Evolutionary conservation across 2,113 vertebrate genomes (phyloP).

Genomic region (Pagrus major): DNA sequence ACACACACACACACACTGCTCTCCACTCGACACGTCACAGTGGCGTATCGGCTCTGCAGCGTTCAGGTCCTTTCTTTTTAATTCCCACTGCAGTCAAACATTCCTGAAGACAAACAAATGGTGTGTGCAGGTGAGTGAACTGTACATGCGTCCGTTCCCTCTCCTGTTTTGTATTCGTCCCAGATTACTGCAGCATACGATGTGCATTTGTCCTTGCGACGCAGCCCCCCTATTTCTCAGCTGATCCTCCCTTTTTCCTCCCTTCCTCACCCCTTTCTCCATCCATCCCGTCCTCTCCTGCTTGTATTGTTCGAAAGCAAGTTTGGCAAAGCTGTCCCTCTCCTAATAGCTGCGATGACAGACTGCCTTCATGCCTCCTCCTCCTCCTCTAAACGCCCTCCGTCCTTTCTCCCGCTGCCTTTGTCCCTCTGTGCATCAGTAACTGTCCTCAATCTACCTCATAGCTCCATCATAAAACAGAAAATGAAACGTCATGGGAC

Average conservation of each 20-base stretch:
- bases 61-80: conserved; percentile 50
- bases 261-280: conserved; percentile 11
- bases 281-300: conserved; percentile 39
- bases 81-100: conserved; percentile 61
- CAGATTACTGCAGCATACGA: conserved; percentile 71
- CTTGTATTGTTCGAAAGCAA: conserved; percentile 34
- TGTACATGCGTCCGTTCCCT: conserved; percentile 42
- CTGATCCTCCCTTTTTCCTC: conserved; percentile 17
- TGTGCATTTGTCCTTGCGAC: conserved; percentile 74
- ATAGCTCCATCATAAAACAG: conserved; percentile 38
- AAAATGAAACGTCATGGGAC: conserved; percentile 36
- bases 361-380: conserved; percentile 21
- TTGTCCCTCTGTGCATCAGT: conserved; percentile 27
- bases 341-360: conserved; percentile 34
- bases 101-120: conserved; percentile 36
- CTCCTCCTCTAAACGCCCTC: conserved; percentile 14
- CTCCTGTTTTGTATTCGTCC: conserved; percentile 72
- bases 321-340: conserved; percentile 33
- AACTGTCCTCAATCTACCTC: conserved; percentile 51
- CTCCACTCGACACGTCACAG: conserved; percentile 40
- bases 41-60: conserved; percentile 56
- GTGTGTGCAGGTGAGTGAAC: conserved; percentile 56
- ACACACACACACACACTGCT: conserved; percentile 23
- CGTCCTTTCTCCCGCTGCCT: conserved; percentile 22
- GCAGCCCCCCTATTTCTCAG: conserved; percentile 33